phyloP scores from a whole-genome alignment of 1,140 invertebrate species.

The Subanguina moxae region DNA sequence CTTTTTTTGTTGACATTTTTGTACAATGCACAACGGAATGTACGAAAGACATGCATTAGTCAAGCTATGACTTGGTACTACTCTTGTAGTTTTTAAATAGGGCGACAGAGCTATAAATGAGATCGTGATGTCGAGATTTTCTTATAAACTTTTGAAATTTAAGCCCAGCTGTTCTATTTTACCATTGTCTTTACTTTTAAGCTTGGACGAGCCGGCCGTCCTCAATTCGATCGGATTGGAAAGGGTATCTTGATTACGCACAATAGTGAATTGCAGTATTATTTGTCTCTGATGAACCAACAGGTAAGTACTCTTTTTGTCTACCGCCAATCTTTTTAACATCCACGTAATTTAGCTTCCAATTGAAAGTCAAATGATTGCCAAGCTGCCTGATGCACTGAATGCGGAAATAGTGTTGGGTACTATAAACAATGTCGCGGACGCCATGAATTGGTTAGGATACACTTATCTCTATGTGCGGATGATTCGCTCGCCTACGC shows the following conservation, averaged over 20 bases:
- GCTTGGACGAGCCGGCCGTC: constrained; percentile 80
- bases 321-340: neutral
- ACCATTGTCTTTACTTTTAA: constrained; percentile 71
- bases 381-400: constrained; percentile 82
- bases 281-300: constrained; percentile 93
- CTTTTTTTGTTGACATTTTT: neutral
- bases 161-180: constrained; percentile 49
- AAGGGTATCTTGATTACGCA: constrained; percentile 98
- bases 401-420: constrained; percentile 97
- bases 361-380: constrained; percentile 67
- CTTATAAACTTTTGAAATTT: constrained; percentile 15
- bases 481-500: constrained; percentile 72
- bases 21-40: too few relatives aligned
- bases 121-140: neutral
- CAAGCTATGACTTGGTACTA: too few relatives aligned
- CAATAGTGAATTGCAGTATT: constrained; percentile 96
- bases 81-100: too few relatives aligned
- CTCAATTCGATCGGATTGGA: constrained; percentile 96
- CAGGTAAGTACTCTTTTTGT: constrained; percentile 66
- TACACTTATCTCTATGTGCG: constrained; percentile 94
- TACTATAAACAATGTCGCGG: constrained; percentile 86
- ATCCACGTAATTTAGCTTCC: constrained; percentile 60
- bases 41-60: constrained; percentile 8
- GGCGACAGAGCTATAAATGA: too few relatives aligned
- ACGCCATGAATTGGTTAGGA: constrained; percentile 89